Evolutionary conservation across 2,797 vertebrate genomes (phyloP), one percentile per base, ranked within the genome.

Genomic region (Fistularia tabacaria): DNA sequence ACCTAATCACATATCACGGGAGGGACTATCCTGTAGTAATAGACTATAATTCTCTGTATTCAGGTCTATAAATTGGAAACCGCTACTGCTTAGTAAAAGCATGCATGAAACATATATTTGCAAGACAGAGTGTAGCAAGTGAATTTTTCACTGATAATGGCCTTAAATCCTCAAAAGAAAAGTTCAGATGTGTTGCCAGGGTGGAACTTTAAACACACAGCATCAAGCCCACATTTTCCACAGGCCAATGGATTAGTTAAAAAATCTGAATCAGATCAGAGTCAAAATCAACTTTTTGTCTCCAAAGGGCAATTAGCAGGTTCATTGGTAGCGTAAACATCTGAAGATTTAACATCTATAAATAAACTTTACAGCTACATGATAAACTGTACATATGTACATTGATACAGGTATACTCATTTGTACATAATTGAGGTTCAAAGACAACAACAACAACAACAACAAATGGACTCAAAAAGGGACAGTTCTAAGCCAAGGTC

Each of bases 71-170:
- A 10, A 46, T 12, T 67, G 14, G 0, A 15, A 1, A 52, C 40
- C 8, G 63, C 41, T 5, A 53, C 38, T 14, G 59, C 38, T 40
- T 56, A 62, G 36, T 73, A n/a, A 66, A 61, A 10, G 57, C 44
- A 9, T 56, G 13, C 9, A 74, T 60, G 52, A 72, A 58, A 51
- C 13, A 46, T 13, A 62, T 61, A 48, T 71, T 67, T 14, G 39
- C 62, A 2, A 52, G 60, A 55, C 51, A 59, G n/a, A 48, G 54
- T 10, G 41, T 61, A n/a, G 13, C 62, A 25, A 53, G 10, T 14
- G 46, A 63, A 2, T 46, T 66, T 0, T 65, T 64, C 9, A 46
- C 36, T 14, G 54, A 72, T 1, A 67, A 59, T 11, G 11, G 14
- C 1, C 59, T 57, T 10, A 51, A 59, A 7, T 64, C 74, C 45